phyloP scores from a whole-genome alignment of 2,113 vertebrate species.

The Sminthopsis crassicaudata region DNA sequence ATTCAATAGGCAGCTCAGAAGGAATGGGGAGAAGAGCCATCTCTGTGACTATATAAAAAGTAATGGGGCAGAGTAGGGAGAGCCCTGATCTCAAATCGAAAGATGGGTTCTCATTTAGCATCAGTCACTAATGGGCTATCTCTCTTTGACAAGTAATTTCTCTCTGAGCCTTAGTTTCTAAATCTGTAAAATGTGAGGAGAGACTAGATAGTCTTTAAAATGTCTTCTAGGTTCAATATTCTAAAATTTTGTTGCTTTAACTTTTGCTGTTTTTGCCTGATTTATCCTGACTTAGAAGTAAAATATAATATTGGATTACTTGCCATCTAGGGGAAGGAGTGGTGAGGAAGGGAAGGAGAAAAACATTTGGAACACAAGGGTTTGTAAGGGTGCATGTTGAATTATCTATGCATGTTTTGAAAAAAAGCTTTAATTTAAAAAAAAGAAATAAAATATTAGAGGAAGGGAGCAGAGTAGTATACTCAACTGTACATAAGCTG shows the following conservation, averaged over 20 bases:
- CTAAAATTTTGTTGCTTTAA: neutral
- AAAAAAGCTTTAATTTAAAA: no score
- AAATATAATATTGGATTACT: neutral
- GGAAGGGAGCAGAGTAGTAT: no score
- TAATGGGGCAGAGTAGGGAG: no score
- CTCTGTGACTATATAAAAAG: neutral
- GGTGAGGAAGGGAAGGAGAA: no score
- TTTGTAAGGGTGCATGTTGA: no score
- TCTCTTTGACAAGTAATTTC: neutral
- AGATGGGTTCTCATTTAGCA: neutral
- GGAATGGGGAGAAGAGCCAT: neutral
- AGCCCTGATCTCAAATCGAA: neutral
- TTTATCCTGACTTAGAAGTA: neutral
- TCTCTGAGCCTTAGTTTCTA: neutral
- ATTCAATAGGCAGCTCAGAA: neutral
- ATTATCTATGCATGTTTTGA: no score
- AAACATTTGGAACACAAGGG: no score
- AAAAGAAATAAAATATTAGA: neutral
- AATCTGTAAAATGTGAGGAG: neutral
- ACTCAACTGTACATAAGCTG: no score
- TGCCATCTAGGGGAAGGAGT: no score
- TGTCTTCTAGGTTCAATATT: neutral
- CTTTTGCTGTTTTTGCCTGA: neutral
- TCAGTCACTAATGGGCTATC: neutral
- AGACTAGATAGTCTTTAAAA: neutral